Conservation (phyloP, 92 coral and sea anemone species). For the Meandrina meandrites region DNA sequence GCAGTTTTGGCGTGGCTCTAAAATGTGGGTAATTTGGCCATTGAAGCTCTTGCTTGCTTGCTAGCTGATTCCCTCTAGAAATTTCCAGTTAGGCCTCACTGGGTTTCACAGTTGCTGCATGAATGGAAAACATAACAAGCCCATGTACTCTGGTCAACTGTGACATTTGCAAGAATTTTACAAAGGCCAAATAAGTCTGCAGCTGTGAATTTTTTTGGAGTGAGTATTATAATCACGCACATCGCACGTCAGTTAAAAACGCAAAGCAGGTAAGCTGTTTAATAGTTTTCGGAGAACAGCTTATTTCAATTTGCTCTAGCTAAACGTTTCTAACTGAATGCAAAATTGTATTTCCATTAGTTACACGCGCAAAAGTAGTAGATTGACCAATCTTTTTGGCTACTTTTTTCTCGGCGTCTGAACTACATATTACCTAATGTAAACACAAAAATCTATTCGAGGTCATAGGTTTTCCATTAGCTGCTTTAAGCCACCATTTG, state of each 20-base stretch:
- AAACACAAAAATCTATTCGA: neutral
- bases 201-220: slow-evolving; percentile 11
- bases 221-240: slow-evolving; percentile 9
- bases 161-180: neutral
- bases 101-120: neutral
- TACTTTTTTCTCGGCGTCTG: neutral
- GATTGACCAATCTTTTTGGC: neutral
- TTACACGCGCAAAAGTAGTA: neutral
- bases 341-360: neutral
- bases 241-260: neutral
- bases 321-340: neutral
- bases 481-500: slow-evolving; percentile 1
- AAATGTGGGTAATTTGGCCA: neutral
- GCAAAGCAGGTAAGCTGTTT: neutral
- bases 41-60: neutral
- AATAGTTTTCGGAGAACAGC: neutral
- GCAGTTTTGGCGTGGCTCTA: neutral
- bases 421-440: neutral
- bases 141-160: slow-evolving; percentile 3
- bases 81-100: neutral
- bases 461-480: neutral
- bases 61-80: neutral
- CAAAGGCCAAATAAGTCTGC: neutral
- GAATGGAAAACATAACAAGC: neutral
- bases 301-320: neutral